Conservation (phyloP, 2,888 invertebrate species). For the Cryptocheilus praepositus region DNA sequence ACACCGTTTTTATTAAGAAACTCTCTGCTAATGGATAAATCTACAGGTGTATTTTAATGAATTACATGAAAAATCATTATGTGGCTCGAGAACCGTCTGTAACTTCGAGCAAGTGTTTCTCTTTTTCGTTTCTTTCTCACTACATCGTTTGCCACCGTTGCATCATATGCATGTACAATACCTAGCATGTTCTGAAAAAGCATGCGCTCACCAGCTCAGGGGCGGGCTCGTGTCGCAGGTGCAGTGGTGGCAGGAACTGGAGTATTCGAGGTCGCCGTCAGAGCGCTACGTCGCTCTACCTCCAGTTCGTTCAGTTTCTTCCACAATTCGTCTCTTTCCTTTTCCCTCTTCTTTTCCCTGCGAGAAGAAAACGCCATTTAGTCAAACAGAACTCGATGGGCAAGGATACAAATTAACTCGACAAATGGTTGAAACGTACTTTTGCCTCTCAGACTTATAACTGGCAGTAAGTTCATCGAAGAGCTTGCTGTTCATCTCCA, state of each 20-base stretch:
- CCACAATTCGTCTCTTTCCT: conserved; percentile 99
- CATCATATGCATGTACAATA: too few relatives aligned
- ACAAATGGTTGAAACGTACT: conserved; percentile 80
- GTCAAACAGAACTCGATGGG: not conserved
- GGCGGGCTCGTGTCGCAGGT: conserved; percentile 72
- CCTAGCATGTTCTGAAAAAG: not conserved
- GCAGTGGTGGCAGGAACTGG: conserved; percentile 72
- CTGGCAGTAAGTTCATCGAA: conserved; percentile 99
- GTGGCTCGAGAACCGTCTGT: too few relatives aligned
- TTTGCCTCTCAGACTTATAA: conserved; percentile 99
- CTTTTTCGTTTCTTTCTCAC: too few relatives aligned
- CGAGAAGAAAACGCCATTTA: conserved; percentile 47
- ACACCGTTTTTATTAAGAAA: too few relatives aligned
- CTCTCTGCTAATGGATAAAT: too few relatives aligned
- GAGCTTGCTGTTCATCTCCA: conserved; percentile 99
- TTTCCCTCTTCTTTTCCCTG: conserved; percentile 96
- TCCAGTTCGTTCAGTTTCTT: conserved; percentile 94
- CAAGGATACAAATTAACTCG: not conserved
- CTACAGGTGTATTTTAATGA: too few relatives aligned
- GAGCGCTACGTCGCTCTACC: conserved; percentile 75
- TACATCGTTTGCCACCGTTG: too few relatives aligned
- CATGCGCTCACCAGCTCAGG: conserved; percentile 69
- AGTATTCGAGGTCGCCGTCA: conserved; percentile 65
- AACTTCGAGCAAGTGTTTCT: too few relatives aligned
- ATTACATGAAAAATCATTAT: too few relatives aligned